Conservation (phyloP, 2,797 vertebrate species). For the Cuniculus paca region DNA sequence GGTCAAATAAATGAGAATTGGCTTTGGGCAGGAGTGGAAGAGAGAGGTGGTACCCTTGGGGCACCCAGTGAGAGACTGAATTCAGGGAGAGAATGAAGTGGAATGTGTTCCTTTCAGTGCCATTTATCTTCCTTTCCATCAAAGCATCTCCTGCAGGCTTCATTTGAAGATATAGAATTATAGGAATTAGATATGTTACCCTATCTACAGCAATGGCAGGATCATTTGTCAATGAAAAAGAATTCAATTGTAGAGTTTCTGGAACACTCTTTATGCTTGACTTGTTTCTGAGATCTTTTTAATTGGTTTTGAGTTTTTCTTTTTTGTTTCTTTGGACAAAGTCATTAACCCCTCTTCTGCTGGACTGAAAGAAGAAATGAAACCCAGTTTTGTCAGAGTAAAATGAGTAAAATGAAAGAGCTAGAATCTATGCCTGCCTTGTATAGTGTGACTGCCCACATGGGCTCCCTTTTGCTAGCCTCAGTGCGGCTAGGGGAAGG, state of each 20-base stretch:
- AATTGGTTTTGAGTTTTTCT: constrained; percentile 82
- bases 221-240: constrained; percentile 87
- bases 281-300: constrained; percentile 84
- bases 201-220: constrained; percentile 77
- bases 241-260: constrained; percentile 82
- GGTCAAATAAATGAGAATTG: constrained; percentile 53
- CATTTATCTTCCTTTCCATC: constrained; percentile 77
- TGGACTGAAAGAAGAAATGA: constrained; percentile 40
- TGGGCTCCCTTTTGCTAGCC: neutral
- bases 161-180: constrained; percentile 82
- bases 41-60: neutral
- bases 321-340: constrained; percentile 69
- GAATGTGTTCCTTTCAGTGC: constrained; percentile 66
- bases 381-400: constrained; percentile 30
- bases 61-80: constrained; percentile 63
- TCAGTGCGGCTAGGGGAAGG: neutral
- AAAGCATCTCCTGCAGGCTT: constrained; percentile 75
- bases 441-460: neutral
- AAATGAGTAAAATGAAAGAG: neutral
- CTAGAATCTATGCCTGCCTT: neutral
- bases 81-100: constrained; percentile 65
- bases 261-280: constrained; percentile 83
- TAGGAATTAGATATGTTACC: constrained; percentile 82
- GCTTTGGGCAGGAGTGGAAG: constrained; percentile 37
- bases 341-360: constrained; percentile 77